Percentiles rank a stretch among this genome's conserved stretches.
Conservation (phyloP, 2,113 vertebrate species). For the Puffinus mauretanicus region DNA sequence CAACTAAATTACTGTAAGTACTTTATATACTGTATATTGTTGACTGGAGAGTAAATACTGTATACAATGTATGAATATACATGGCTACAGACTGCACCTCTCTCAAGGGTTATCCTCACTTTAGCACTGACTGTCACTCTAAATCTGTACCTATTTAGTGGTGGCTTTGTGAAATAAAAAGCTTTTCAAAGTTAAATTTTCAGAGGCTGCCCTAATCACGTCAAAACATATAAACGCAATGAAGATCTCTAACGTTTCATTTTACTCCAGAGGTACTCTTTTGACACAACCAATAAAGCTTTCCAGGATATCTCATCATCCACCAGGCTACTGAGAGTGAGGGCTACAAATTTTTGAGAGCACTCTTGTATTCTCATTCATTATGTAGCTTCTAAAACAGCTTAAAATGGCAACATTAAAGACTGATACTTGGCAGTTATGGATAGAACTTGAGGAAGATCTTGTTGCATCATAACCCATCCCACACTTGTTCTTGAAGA, state of each 20-base stretch:
- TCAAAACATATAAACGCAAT: neutral
- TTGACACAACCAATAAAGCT: neutral
- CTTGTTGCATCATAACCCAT: neutral
- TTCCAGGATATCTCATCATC: neutral
- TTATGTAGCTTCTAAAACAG: neutral
- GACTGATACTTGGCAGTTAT: neutral
- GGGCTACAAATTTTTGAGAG: neutral
- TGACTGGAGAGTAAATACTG: neutral
- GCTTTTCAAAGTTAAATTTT: neutral
- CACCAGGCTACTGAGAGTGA: neutral
- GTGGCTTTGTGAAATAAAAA: neutral
- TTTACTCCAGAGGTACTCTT: neutral
- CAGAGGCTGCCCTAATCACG: neutral
- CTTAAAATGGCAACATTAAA: neutral
- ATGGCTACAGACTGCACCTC: neutral
- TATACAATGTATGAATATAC: neutral
- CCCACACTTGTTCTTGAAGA: neutral
- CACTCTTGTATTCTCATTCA: neutral
- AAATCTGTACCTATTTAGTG: neutral
- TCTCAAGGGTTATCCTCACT: neutral
- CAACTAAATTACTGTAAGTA: neutral
- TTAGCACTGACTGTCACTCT: neutral
- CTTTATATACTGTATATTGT: neutral
- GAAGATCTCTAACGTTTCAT: neutral
- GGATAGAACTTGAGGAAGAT: neutral